Percentiles rank a stretch among this genome's conserved stretches.
These are phyloP conservation scores for Scaptomyza cyrtandrae DNA, from an alignment of 2,888 invertebrate species.

Conservation along the genomic window DNA sequence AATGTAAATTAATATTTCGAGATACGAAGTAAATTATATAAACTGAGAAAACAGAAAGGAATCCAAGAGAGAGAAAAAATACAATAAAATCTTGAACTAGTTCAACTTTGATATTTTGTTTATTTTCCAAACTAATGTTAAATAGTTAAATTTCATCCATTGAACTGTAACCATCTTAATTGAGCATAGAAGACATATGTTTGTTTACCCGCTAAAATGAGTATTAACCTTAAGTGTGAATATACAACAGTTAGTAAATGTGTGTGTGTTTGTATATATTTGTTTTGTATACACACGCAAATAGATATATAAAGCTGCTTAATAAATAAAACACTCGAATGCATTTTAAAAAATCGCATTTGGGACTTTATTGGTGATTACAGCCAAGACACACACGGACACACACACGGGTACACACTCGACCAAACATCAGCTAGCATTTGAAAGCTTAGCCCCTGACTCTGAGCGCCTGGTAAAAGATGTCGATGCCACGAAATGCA, in stretches of 20 bases:
- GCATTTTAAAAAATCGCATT: conserved; percentile 76
- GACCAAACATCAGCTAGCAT: not conserved
- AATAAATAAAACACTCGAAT: conserved; percentile 75
- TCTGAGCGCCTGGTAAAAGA: conserved; percentile 55
- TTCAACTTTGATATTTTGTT: too few species aligned
- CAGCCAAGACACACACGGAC: not conserved
- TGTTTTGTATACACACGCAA: too few species aligned
- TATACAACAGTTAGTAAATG: conserved; percentile 4
- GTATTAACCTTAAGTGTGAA: conserved; percentile 43
- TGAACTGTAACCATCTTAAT: conserved; percentile 32
- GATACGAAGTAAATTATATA: too few species aligned
- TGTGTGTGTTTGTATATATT: not conserved
- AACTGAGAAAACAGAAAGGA: too few species aligned
- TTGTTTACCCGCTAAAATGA: conserved; percentile 65
- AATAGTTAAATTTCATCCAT: conserved; percentile 9
- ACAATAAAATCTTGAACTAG: not conserved
- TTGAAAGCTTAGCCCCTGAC: conserved; percentile 26
- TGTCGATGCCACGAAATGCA: conserved; percentile 60
- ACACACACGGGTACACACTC: not conserved
- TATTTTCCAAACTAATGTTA: not conserved
- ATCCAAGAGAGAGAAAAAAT: too few species aligned
- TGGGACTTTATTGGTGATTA: conserved; percentile 53
- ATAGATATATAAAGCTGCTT: conserved; percentile 24
- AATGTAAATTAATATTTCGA: too few species aligned
- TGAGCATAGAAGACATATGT: conserved; percentile 62